Base-by-base conservation (phyloP, 2,888 invertebrate genomes). In the Protodeltote pygarga region DNA sequence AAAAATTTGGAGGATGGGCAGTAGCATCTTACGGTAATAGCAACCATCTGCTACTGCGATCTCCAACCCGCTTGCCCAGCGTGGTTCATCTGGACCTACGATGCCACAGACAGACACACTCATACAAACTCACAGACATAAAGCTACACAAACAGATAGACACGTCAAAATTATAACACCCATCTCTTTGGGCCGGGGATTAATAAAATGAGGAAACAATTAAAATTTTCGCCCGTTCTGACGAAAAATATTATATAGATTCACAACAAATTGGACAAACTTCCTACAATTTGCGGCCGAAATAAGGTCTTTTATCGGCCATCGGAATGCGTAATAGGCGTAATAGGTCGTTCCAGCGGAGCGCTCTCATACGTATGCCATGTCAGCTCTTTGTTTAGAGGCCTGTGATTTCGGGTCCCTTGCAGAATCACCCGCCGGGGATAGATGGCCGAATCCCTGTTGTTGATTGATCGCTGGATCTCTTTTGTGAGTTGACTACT, bases 301-400 rank as follows among this genome's bases (percentile, higher is more conserved):
- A 57, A 65, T 68, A 66, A 65, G 61, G 58, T 50, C 44, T 69
- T 66, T 63, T 54, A 51, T 46, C 47, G 55, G 25, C 52, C 29
- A 40, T 39, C 35, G 58, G 71, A 66, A 64, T 64, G 39, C 38
- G 52, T 63, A 58, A 70, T 61, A 35, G 55, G 45, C 55, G 52
- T 63, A 58, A 70, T 61, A 35, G 55, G 45, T 53, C 35, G 17
- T 28, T 37, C 16, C 29, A 41, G 39, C 24, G 32, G 44, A 47
- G 9, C 45, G 35, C 25, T 48, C 42, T 48, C 62, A 54, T 59
- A 52, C 46, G 47, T 51, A 29, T 19, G 40, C 29, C 37, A 42
- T 41, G 39, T 24, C 27, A 9, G 15, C 44, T 32, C 48, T 59
- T 65, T 65, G 55, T 57, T 68, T 55, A 41, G 44, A 45, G 32